Evolutionary conservation across 1,140 invertebrate genomes (phyloP).

Genomic region (Megalopta genalis): DNA sequence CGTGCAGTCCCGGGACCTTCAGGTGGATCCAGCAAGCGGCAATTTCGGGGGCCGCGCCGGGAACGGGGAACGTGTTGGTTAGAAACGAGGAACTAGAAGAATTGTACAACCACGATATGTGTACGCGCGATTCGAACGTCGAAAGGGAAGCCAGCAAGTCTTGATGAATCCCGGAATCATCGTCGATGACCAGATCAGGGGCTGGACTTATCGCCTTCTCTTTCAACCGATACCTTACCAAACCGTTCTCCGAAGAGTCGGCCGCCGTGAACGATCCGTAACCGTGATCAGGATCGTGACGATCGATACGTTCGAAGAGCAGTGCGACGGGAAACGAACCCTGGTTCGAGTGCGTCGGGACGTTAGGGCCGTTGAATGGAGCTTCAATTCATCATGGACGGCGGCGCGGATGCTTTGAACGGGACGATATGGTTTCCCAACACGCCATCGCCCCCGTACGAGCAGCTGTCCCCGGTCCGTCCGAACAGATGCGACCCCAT

Average conservation of each 20-base stretch:
- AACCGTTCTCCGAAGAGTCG: slow-evolving; percentile 39
- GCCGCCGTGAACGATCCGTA: not conserved
- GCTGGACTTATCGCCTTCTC: slow-evolving; percentile 28
- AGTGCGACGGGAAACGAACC: slow-evolving; percentile 5
- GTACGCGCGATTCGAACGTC: not conserved
- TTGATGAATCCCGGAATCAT: slow-evolving; percentile 10
- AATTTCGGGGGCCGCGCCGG: slow-evolving; percentile 23
- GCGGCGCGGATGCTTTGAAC: slow-evolving; percentile 69
- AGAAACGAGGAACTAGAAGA: not conserved
- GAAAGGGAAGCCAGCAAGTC: not conserved
- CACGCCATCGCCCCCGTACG: slow-evolving; percentile 72
- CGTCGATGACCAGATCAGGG: slow-evolving; percentile 13
- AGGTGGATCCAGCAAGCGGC: slow-evolving; percentile 27
- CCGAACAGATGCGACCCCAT: slow-evolving; percentile 67
- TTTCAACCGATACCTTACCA: slow-evolving; percentile 7
- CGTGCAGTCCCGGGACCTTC: slow-evolving; percentile 46
- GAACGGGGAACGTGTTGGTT: slow-evolving; percentile 36
- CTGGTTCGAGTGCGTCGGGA: slow-evolving; percentile 27
- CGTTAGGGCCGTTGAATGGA: slow-evolving; percentile 68
- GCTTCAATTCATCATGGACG: slow-evolving; percentile 74
- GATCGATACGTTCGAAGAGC: not conserved
- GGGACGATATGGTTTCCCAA: slow-evolving; percentile 71
- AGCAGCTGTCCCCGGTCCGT: slow-evolving; percentile 73
- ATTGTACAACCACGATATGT: slow-evolving; percentile 19
- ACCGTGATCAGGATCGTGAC: slow-evolving; percentile 19